phyloP scores from a whole-genome alignment of 2,888 invertebrate genomes.

The Patella ulyssiponensis region DNA sequence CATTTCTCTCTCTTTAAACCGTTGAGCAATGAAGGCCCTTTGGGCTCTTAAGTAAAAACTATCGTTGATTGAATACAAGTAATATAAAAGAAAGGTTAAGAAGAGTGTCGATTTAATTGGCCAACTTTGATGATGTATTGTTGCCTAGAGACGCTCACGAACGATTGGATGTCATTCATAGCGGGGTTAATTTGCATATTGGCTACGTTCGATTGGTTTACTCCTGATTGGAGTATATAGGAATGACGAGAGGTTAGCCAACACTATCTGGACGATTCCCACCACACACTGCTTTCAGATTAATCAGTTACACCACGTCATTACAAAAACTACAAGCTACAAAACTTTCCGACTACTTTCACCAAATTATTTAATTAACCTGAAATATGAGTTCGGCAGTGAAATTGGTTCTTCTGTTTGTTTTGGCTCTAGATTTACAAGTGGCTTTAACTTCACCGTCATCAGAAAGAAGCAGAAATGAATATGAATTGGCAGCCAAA shows the following conservation, averaged over 20 bases:
- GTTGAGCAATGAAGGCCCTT: too few species aligned
- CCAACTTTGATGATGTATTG: conserved; percentile 3
- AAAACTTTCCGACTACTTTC: too few species aligned
- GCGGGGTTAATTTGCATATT: background rate
- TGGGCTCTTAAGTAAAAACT: too few species aligned
- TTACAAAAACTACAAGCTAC: too few species aligned
- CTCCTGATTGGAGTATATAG: too few species aligned
- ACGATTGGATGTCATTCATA: conserved; percentile 1
- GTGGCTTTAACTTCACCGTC: background rate
- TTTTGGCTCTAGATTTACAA: background rate
- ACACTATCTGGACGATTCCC: too few species aligned
- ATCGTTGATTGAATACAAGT: background rate
- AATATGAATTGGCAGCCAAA: background rate
- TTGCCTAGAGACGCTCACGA: conserved; percentile 3
- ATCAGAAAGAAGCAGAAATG: background rate
- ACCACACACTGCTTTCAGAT: too few species aligned
- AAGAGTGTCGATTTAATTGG: background rate
- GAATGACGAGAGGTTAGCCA: too few species aligned
- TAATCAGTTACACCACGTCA: too few species aligned
- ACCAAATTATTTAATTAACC: too few species aligned
- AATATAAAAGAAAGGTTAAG: conserved; percentile 1
- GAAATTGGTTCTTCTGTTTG: background rate
- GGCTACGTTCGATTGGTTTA: background rate
- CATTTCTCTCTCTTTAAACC: too few species aligned
- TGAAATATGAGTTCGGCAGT: background rate